Evolutionary conservation across 2,113 vertebrate species (phyloP), one percentile per base, ranked within the genome.

Genomic region (Marcusenius ussheri): DNA sequence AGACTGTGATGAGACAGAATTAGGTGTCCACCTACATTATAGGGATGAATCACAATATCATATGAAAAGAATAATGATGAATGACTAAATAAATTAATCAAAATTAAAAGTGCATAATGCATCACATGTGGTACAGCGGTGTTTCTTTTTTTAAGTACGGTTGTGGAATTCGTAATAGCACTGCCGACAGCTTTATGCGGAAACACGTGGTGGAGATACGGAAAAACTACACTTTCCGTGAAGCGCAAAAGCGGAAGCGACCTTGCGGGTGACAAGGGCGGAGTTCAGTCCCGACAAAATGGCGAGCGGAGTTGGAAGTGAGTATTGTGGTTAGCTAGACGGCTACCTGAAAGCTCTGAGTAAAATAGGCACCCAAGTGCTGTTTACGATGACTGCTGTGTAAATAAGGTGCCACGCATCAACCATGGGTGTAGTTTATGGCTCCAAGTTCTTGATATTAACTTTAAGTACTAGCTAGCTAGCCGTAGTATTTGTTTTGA

Each of bases 301-400:
- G 96, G 95, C 95, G 93, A 95, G 93, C 95, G 96, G 94, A 90
- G 92, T 95, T 93, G 95, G 94, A 94, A 96, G 95, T 96, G 94
- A 96, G 96, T 96, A 94, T 88, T 70, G 56, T 70, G 47, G 2
- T 13, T 66, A 62, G 50, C 74, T 84, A 58, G 50, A 35, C 27
- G 13, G 49, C 49, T 47, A 74, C 24, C 24, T 31, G 4, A 45
- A 74, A 27, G 42, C 39, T 46, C 50, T 35, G 35, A 77, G 35
- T 66, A 21, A 47, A 56, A 83, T 89, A 58, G 11, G 27, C 24
- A 45, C 39, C 39, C 35, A 39, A 83, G 62, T 83, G 31, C 77
- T 83, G 31, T 51, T 27, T 47, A 51, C 5, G 1, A 89, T 66
- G 56, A 50, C 47, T 74, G 24, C 9, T 45, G 49, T 74, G 42